A percentile compares a stretch with the other conserved stretches of the same genome.
Conservation (phyloP, 2,888 invertebrate species). For the Ariolimax columbianus region DNA sequence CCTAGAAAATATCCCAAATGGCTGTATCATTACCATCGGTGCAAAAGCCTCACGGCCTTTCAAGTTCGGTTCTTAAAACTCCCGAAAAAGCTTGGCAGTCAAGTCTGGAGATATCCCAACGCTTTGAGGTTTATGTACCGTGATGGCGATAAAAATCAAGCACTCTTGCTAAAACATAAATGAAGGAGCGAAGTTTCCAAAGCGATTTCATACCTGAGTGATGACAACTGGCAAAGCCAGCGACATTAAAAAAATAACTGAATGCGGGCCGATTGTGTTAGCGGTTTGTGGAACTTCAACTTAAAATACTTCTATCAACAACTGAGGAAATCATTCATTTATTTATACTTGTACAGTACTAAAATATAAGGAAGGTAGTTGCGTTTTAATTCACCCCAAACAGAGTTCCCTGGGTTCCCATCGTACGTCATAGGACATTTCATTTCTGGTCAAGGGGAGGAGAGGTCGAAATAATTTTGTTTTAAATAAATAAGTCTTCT, state of each 20-base stretch:
- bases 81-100: background rate
- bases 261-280: background rate
- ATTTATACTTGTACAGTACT: too few species aligned
- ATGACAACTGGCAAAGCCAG: constrained; percentile 19
- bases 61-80: constrained; percentile 11
- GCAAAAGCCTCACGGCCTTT: background rate
- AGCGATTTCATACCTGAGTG: constrained; percentile 41
- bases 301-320: background rate
- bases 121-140: constrained; percentile 31
- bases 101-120: constrained; percentile 10
- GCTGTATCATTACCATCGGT: background rate
- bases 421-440: too few species aligned
- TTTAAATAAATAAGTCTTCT: too few species aligned
- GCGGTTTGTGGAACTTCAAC: background rate
- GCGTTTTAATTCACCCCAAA: too few species aligned
- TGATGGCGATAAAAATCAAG: constrained; percentile 22
- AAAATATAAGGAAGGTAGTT: too few species aligned
- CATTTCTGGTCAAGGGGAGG: too few species aligned
- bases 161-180: constrained; percentile 25
- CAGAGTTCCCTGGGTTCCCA: too few species aligned
- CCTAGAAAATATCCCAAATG: background rate
- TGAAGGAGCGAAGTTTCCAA: constrained; percentile 10
- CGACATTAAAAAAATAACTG: constrained; percentile 12
- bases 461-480: too few species aligned
- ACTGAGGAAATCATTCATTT: constrained; percentile 2